phyloP scores from a whole-genome alignment of 2,797 vertebrate species.

The Craterocephalus amniculus region DNA sequence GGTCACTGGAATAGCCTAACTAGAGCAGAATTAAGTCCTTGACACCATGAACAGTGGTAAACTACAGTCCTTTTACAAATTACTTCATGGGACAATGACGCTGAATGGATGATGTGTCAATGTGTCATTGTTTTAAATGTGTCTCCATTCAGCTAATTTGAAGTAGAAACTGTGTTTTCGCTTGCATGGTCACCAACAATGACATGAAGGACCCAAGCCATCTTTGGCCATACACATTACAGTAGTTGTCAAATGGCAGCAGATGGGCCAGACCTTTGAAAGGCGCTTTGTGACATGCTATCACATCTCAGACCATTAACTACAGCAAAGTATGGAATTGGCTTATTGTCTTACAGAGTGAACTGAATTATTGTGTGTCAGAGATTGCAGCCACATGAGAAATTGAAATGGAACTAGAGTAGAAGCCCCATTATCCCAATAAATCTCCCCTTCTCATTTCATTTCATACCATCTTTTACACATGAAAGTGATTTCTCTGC shows the following conservation, averaged over 20 bases:
- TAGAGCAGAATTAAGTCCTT: slow-evolving; percentile 78
- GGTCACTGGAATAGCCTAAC: slow-evolving; percentile 74
- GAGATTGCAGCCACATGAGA: slow-evolving; percentile 73
- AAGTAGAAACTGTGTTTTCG: slow-evolving; percentile 60
- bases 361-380: slow-evolving; percentile 55
- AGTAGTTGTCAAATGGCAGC: slow-evolving; percentile 60
- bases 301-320: slow-evolving; percentile 70
- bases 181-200: slow-evolving; percentile 61
- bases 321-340: slow-evolving; percentile 54
- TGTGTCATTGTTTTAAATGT: slow-evolving; percentile 50
- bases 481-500: slow-evolving; percentile 72
- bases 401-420: slow-evolving; percentile 61
- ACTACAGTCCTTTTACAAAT: slow-evolving; percentile 53
- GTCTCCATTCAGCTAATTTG: slow-evolving; percentile 61
- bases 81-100: slow-evolving; percentile 59
- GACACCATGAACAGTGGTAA: slow-evolving; percentile 62
- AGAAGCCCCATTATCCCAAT: slow-evolving; percentile 75
- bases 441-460: slow-evolving; percentile 67
- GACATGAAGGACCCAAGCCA: slow-evolving; percentile 26
- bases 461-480: slow-evolving; percentile 61
- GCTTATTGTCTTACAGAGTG: slow-evolving; percentile 67
- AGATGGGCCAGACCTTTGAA: slow-evolving; percentile 63
- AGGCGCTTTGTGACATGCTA: slow-evolving; percentile 37
- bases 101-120: slow-evolving; percentile 66
- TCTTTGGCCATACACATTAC: slow-evolving; percentile 38